These are phyloP conservation scores for Cyphomyrmex costatus DNA, from an alignment of 1,140 invertebrate genomes.

Conservation along the genomic window DNA sequence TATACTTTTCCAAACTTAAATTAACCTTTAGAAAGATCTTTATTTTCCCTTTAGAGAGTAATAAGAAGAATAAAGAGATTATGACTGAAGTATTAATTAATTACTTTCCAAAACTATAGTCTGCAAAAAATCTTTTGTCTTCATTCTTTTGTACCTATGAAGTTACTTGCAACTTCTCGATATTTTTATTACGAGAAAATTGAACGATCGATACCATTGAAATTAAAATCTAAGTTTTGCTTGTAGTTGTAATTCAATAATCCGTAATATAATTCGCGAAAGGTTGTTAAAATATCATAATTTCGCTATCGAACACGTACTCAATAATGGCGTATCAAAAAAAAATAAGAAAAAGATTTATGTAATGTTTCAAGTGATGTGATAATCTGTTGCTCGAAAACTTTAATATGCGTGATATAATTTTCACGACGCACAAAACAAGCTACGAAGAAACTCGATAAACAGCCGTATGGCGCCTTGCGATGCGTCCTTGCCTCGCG, in stretches of 20 bases:
- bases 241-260: background rate
- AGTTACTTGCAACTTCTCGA: background rate
- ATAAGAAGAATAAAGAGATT: background rate
- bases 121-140: background rate
- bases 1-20: background rate
- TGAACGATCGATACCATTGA: background rate
- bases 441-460: slow-evolving; percentile 56
- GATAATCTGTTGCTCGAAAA: slow-evolving; percentile 26
- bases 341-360: background rate
- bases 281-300: background rate
- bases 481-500: slow-evolving; percentile 57
- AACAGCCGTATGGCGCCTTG: slow-evolving; percentile 60
- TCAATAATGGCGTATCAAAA: background rate
- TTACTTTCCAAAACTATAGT: slow-evolving; percentile 8
- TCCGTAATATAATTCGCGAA: background rate
- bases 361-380: background rate
- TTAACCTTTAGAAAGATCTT: slow-evolving; percentile 21
- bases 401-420: slow-evolving; percentile 43
- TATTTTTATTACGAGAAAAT: slow-evolving; percentile 5
- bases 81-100: slow-evolving; percentile 24
- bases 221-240: background rate
- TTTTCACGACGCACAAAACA: slow-evolving; percentile 14
- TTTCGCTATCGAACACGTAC: background rate
- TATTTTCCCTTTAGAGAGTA: background rate
- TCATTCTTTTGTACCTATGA: background rate